These are phyloP conservation scores for Toxonevra muliebris DNA, from an alignment of 2,888 invertebrate genomes.

Conservation along the genomic window DNA sequence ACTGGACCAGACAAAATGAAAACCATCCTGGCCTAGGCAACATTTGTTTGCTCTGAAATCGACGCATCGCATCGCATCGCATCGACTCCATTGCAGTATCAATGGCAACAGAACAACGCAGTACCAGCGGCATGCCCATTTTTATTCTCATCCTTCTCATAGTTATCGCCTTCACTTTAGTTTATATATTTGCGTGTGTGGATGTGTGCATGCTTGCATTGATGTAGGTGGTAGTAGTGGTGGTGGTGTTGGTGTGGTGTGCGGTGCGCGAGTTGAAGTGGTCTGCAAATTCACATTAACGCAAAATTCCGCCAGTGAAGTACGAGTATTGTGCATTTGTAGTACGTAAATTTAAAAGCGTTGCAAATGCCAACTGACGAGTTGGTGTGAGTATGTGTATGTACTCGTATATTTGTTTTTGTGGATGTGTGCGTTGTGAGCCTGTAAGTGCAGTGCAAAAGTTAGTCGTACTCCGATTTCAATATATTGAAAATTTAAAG, in stretches of 20 bases:
- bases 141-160: too few relatives aligned
- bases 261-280: not conserved
- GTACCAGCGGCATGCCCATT: too few relatives aligned
- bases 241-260: not conserved
- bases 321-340: not conserved
- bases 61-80: too few relatives aligned
- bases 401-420: not conserved
- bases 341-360: conserved; percentile 1
- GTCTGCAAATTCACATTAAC: conserved; percentile 6
- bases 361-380: not conserved
- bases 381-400: too few relatives aligned
- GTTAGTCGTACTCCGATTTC: too few relatives aligned
- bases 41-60: too few relatives aligned
- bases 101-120: too few relatives aligned
- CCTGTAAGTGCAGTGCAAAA: too few relatives aligned
- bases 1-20: conserved; percentile 15
- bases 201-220: not conserved
- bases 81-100: too few relatives aligned
- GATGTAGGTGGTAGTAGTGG: not conserved
- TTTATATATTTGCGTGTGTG: not conserved
- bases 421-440: too few relatives aligned
- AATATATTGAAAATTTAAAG: too few relatives aligned
- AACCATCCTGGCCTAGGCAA: conserved; percentile 2
- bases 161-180: not conserved
- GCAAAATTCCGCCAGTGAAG: not conserved